phyloP scores from a whole-genome alignment of 2,113 vertebrate species.

The Sciurus niger region DNA sequence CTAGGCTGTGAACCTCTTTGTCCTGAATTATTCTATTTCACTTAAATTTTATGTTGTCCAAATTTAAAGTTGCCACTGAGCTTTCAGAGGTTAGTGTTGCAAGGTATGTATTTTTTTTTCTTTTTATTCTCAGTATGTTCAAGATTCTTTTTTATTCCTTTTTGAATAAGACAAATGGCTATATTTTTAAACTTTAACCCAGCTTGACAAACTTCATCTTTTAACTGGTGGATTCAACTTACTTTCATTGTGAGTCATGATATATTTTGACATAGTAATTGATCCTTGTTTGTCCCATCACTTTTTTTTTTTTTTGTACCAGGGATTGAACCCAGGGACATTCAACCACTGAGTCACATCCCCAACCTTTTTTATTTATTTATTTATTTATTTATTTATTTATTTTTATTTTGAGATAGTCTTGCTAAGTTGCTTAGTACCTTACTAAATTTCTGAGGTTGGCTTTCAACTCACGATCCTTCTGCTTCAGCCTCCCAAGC shows the following conservation, averaged over 20 bases:
- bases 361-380: too few species aligned
- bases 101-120: background rate
- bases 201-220: background rate
- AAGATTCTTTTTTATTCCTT: background rate
- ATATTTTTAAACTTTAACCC: background rate
- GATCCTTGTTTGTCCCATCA: background rate
- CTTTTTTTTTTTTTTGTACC: too few species aligned
- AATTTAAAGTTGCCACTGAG: background rate
- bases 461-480: too few species aligned
- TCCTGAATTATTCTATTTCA: background rate
- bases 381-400: too few species aligned
- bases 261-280: background rate
- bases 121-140: background rate
- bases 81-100: background rate
- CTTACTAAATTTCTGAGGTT: too few species aligned
- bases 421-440: too few species aligned
- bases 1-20: background rate
- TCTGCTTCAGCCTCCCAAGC: too few species aligned
- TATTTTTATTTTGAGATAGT: too few species aligned
- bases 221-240: background rate
- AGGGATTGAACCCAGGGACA: too few species aligned
- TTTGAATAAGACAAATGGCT: background rate
- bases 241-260: background rate
- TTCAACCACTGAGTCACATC: too few species aligned
- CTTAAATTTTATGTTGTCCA: background rate